phyloP scores from a whole-genome alignment of 2,113 vertebrate species.

The Xyrauchen texanus region DNA sequence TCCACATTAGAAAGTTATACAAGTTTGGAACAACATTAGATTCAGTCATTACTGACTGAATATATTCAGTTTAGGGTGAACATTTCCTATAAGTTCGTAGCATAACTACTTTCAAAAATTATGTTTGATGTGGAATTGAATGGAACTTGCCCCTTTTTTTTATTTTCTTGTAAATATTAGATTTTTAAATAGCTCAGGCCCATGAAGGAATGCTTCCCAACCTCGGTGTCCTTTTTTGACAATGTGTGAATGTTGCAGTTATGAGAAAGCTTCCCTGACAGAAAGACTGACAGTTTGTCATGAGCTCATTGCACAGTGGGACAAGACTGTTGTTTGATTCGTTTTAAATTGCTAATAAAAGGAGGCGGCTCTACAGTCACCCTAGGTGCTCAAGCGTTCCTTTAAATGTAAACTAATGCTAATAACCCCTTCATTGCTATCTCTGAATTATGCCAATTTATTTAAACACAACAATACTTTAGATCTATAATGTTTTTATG shows the following conservation, averaged over 20 bases:
- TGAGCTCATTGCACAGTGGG: no score
- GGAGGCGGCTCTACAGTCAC: constrained; percentile 8
- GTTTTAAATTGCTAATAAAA: constrained; percentile 5
- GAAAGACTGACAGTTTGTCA: constrained; percentile 28
- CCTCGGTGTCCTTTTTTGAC: not conserved
- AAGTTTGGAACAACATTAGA: no score
- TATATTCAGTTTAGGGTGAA: no score
- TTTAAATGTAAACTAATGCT: constrained; percentile 51
- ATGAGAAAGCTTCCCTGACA: constrained; percentile 27
- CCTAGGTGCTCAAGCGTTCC: constrained; percentile 15
- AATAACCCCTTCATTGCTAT: constrained; percentile 8
- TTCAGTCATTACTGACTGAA: no score
- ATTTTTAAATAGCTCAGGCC: constrained; percentile 2
- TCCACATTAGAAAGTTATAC: no score
- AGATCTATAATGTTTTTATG: not conserved
- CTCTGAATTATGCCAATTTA: constrained; percentile 34
- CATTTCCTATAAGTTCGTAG: no score
- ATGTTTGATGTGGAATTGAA: constrained; percentile 4
- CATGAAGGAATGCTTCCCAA: constrained; percentile 12
- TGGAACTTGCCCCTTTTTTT: not conserved
- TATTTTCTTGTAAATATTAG: not conserved
- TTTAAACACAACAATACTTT: constrained; percentile 13
- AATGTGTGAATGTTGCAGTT: constrained; percentile 14
- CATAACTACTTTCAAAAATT: no score
- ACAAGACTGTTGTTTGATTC: not conserved